Evolutionary conservation across 2,113 vertebrate genomes (phyloP).

Genomic region (Chaetodon auriga): DNA sequence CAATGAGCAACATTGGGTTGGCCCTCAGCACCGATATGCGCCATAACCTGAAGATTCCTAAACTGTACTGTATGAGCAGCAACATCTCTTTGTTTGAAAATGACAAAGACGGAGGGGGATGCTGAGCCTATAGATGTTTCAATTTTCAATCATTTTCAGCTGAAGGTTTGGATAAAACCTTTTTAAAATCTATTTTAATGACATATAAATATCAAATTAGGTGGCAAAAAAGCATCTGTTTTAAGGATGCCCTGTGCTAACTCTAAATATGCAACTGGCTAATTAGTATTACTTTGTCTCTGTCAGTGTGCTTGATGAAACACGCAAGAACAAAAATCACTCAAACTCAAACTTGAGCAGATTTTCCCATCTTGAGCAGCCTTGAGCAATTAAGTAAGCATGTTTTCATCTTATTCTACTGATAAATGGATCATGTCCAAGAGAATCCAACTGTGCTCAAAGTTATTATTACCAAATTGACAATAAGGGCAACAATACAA

Average conservation of each 20-base stretch:
- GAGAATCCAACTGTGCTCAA: slow-evolving; percentile 34
- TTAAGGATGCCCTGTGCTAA: slow-evolving; percentile 27
- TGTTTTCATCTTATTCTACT: slow-evolving; percentile 52
- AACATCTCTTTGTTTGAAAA: slow-evolving; percentile 2
- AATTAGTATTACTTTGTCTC: slow-evolving; percentile 57
- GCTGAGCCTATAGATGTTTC: neutral
- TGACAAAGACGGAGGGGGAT: neutral
- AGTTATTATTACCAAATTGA: slow-evolving; percentile 31
- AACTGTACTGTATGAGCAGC: neutral
- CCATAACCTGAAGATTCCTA: neutral
- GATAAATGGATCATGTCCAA: slow-evolving; percentile 30
- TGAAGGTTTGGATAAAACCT: slow-evolving; percentile 5
- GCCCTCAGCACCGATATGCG: neutral
- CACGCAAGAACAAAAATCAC: slow-evolving; percentile 39
- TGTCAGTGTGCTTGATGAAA: slow-evolving; percentile 43
- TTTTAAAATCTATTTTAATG: slow-evolving; percentile 11
- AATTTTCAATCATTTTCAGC: neutral
- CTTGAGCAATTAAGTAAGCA: slow-evolving; percentile 47
- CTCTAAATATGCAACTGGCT: slow-evolving; percentile 47
- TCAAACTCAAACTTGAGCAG: slow-evolving; percentile 43
- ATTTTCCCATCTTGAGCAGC: slow-evolving; percentile 48
- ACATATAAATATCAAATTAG: slow-evolving; percentile 21
- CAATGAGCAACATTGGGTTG: slow-evolving; percentile 7
- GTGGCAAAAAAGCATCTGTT: slow-evolving; percentile 43
- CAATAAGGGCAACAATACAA: slow-evolving; percentile 26